Base-by-base conservation (phyloP, 2,888 invertebrate species). In the Trachelus troglodyta region DNA sequence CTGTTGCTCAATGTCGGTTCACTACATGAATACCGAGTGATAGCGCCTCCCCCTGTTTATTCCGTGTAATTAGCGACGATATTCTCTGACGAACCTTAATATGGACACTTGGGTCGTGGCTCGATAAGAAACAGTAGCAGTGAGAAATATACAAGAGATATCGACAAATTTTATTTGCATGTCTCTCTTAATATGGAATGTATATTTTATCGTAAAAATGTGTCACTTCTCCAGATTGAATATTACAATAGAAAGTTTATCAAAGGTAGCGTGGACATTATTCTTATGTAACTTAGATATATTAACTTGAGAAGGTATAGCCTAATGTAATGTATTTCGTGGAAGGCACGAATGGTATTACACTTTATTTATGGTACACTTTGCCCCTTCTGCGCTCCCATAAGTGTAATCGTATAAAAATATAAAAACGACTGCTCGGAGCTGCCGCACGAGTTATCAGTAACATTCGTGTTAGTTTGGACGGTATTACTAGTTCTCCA, bases 351-450 rank as follows among this genome's bases (percentile, higher is more conserved):
- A 56, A 56, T 71, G 34, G 34, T 71, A 71, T 71, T 71, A 33
- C 11, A 71, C 23, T 71, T 71, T 34, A 11, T 15, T 71, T 71
- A 71, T 33, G 31, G 71, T 71, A 71, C 71, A 71, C 6, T 56
- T 30, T 71, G 71, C 31, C 71, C 23, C 71, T 56, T 56, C 56
- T 23, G 23, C 9, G 23, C 9, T 23, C 2, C 23, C 56, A 56
- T 23, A 23, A 56, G 71, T 71, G 31, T 31, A 71, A 31, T 34
- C 34, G 33, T 74, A 74, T 34, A 74, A 74, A 74, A 74, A 74
- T 74, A 74, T 34, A 74, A 74, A 74, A 74, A 74, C 23, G 12
- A 23, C 4, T 23, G 30, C 11, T 30, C 3, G n/a, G 23, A 33
- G 71, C 30, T 15, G 12, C 2, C 15, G 23, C 71, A 15, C 34